Evolutionary conservation across 2,113 vertebrate species (phyloP).

Genomic region (Pteropus alecto): DNA sequence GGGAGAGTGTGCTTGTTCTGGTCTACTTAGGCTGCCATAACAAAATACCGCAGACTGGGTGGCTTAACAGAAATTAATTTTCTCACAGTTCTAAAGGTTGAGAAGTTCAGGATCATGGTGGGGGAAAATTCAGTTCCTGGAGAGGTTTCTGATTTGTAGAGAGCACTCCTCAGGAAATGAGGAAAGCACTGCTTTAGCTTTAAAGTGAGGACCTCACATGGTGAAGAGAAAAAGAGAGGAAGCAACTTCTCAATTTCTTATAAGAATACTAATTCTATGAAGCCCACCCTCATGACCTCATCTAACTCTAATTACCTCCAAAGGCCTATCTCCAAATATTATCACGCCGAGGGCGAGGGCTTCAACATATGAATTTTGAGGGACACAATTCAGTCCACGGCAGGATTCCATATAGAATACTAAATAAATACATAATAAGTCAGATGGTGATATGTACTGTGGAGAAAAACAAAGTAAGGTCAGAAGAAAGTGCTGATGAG

Average conservation of each 20-base stretch:
- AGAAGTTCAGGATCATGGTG: not conserved
- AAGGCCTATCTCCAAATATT: not conserved
- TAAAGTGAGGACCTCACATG: not conserved
- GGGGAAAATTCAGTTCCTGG: not conserved
- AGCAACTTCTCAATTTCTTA: not conserved
- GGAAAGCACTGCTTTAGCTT: not conserved
- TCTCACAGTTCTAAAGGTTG: not conserved
- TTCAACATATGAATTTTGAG: not conserved
- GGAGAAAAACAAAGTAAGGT: not conserved
- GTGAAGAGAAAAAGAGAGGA: not conserved
- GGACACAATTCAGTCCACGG: not conserved
- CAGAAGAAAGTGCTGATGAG: not conserved
- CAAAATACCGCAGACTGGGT: not conserved
- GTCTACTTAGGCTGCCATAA: not conserved
- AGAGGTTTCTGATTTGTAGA: not conserved
- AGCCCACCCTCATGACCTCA: not conserved
- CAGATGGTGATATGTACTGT: not conserved
- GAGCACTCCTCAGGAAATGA: not conserved
- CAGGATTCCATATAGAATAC: not conserved
- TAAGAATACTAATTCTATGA: not conserved
- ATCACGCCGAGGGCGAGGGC: not conserved
- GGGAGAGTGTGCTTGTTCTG: not conserved
- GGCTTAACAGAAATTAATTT: not conserved
- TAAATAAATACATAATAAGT: not conserved
- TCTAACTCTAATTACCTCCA: not conserved